phyloP scores from a whole-genome alignment of 2,888 invertebrate genomes.

The Euzophera pinguis region DNA sequence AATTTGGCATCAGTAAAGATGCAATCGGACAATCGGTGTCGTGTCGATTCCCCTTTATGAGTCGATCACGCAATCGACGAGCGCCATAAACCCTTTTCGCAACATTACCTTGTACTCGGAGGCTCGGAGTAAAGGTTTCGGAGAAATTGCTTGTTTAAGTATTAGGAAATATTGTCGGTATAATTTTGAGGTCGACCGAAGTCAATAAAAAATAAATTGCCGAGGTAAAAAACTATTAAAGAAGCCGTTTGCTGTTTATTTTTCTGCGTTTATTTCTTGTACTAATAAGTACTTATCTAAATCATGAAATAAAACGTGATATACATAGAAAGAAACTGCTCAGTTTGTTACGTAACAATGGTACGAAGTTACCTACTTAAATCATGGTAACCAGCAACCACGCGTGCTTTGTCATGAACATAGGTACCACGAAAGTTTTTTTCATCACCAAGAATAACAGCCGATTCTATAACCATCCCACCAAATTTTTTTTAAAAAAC shows the following conservation, averaged over 20 bases:
- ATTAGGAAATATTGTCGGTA: neutral
- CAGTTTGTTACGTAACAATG: too few species aligned
- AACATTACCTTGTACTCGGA: neutral
- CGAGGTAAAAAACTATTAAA: neutral
- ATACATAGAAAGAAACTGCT: too few species aligned
- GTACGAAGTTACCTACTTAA: too few species aligned
- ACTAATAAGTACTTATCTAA: too few species aligned
- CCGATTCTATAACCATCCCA: too few species aligned
- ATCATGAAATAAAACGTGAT: too few species aligned
- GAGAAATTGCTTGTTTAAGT: neutral
- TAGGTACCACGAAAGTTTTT: too few species aligned
- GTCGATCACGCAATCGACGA: neutral
- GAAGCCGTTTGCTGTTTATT: too few species aligned
- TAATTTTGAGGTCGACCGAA: neutral
- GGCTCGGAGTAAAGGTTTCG: neutral
- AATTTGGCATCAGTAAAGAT: slow-evolving; percentile 4
- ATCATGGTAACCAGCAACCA: too few species aligned
- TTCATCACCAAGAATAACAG: too few species aligned
- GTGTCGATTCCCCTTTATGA: slow-evolving; percentile 3
- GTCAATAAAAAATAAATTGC: neutral
- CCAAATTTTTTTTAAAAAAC: too few species aligned
- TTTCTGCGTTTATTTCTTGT: neutral
- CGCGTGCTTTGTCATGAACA: too few species aligned
- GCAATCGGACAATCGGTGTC: slow-evolving; percentile 1
- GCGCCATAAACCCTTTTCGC: slow-evolving; percentile 1